phyloP scores from a whole-genome alignment of 2,113 vertebrate species.

The Forbesichthys papilliferus region DNA sequence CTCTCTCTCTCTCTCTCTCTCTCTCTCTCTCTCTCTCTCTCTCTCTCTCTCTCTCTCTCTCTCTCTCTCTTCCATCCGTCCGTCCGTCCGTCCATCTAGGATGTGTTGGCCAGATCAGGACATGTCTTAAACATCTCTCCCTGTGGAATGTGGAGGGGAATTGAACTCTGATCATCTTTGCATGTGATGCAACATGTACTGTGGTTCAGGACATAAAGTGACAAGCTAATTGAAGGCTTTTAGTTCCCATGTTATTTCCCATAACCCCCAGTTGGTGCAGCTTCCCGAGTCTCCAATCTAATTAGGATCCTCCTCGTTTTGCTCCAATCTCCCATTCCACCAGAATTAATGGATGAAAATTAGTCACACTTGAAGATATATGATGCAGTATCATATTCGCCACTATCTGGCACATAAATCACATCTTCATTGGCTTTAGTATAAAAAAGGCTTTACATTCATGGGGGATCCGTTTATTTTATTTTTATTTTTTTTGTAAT shows the following conservation, averaged over 20 bases:
- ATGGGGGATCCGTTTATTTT: constrained; percentile 10
- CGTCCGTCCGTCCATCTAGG: too few relatives aligned
- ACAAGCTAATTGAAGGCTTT: constrained; percentile 61
- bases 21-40: neutral
- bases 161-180: constrained; percentile 52
- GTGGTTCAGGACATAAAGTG: constrained; percentile 52
- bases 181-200: constrained; percentile 51
- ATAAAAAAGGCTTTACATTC: constrained; percentile 11
- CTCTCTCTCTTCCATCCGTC: too few relatives aligned
- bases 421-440: constrained; percentile 37
- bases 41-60: neutral
- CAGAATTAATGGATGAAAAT: constrained; percentile 46
- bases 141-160: constrained; percentile 23
- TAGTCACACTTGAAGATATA: constrained; percentile 49
- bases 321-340: constrained; percentile 22
- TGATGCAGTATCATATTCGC: constrained; percentile 41
- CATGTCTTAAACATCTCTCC: constrained; percentile 1
- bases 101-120: too few relatives aligned
- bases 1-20: neutral
- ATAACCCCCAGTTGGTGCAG: constrained; percentile 34
- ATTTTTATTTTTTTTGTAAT: neutral
- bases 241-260: constrained; percentile 43
- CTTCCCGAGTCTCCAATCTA: constrained; percentile 33
- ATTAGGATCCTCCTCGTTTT: constrained; percentile 27
- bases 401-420: constrained; percentile 29